phyloP scores from a whole-genome alignment of 1,140 invertebrate species.

The Oryctes rhinoceros region DNA sequence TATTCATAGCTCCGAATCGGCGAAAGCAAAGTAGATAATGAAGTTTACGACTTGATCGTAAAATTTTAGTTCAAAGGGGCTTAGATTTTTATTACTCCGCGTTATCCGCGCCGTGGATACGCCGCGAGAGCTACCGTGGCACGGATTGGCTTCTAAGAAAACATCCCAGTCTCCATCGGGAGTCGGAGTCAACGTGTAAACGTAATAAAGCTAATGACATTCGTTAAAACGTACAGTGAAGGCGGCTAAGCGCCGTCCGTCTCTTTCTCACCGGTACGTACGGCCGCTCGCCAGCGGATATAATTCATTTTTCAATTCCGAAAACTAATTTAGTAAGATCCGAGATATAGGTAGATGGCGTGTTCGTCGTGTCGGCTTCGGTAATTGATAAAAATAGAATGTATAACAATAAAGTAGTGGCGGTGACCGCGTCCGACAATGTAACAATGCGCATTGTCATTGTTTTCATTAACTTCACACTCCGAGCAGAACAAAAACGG shows the following conservation, averaged over 20 bases:
- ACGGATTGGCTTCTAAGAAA: background rate
- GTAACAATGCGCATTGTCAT: slow-evolving; percentile 40
- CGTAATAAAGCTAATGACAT: slow-evolving; percentile 29
- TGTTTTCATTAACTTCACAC: slow-evolving; percentile 40
- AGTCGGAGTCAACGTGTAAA: background rate
- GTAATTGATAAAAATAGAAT: slow-evolving; percentile 38
- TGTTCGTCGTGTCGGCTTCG: background rate
- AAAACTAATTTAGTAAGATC: slow-evolving; percentile 35
- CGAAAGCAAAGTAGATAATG: slow-evolving; percentile 9
- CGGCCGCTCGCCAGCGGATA: background rate
- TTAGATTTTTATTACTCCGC: slow-evolving; percentile 7
- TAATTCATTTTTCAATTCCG: slow-evolving; percentile 39
- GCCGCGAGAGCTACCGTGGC: background rate
- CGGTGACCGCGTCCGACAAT: slow-evolving; percentile 26
- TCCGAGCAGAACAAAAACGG: slow-evolving; percentile 33
- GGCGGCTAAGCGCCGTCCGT: background rate
- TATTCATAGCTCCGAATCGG: background rate
- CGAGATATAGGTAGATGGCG: slow-evolving; percentile 3
- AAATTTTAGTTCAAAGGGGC: slow-evolving; percentile 3
- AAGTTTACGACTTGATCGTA: background rate
- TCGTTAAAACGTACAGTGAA: background rate
- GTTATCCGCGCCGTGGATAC: too few species aligned
- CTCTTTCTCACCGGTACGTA: background rate
- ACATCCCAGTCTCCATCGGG: background rate
- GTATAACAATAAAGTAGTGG: slow-evolving; percentile 33